Conservation (phyloP, 2,888 invertebrate species). For the Heterodera filipjevi region DNA sequence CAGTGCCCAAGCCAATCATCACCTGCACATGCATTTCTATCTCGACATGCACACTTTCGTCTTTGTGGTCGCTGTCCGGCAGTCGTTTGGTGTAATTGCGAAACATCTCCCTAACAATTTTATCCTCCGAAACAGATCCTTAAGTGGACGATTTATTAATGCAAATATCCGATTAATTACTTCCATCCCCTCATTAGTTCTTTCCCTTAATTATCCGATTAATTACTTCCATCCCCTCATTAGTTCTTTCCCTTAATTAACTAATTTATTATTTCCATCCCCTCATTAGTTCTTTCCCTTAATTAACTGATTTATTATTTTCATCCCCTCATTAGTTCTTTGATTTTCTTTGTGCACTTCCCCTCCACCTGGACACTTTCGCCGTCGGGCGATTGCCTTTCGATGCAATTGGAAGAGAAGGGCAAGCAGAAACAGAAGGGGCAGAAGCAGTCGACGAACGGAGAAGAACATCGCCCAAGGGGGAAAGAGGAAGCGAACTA, state of each 20-base stretch:
- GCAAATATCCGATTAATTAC: not conserved
- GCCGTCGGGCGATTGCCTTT: conserved; percentile 42
- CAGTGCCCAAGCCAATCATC: not conserved
- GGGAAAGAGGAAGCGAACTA: not conserved
- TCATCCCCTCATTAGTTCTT: not conserved
- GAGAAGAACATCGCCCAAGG: not conserved
- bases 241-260: not conserved
- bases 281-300: not conserved
- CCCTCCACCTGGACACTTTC: conserved; percentile 52
- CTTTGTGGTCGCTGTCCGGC: conserved; percentile 55
- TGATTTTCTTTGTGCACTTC: not conserved
- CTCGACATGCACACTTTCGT: conserved; percentile 57
- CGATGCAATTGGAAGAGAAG: conserved; percentile 5
- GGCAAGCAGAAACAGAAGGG: not conserved
- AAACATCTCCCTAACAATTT: conserved; percentile 57
- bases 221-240: not conserved
- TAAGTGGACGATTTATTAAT: not conserved
- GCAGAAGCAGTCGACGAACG: conserved; percentile 3
- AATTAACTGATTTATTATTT: not conserved
- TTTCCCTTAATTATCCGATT: not conserved
- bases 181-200: not conserved
- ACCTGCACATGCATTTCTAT: conserved; percentile 63
- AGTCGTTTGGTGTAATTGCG: conserved; percentile 63
- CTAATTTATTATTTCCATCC: not conserved
- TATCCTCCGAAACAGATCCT: conserved; percentile 58